Conservation (phyloP, 2,888 invertebrate genomes). For the Dicranocentrus wangi region DNA sequence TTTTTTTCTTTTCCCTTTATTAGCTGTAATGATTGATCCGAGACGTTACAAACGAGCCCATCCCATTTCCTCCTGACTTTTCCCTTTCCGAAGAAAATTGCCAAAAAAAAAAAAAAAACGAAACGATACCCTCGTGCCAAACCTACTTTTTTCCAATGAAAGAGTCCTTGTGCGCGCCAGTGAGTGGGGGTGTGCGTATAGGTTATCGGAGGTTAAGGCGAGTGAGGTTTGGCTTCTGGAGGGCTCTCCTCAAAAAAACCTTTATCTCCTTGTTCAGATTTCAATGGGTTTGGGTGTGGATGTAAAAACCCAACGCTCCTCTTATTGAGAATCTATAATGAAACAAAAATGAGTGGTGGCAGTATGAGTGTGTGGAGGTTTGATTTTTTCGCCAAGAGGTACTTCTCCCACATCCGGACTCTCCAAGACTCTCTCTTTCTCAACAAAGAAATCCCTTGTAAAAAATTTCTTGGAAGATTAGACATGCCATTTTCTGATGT, state of each 20-base stretch:
- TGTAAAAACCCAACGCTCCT: conserved; percentile 39
- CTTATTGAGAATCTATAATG: not conserved
- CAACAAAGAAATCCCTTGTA: conserved; percentile 33
- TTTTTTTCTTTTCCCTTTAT: conserved; percentile 18
- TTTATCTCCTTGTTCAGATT: conserved; percentile 43
- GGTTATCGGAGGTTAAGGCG: conserved; percentile 51
- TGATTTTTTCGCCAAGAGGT: conserved; percentile 32
- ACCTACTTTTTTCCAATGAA: conserved; percentile 54
- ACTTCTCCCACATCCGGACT: conserved; percentile 43
- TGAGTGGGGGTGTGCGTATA: conserved; percentile 43
- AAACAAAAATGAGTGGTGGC: conserved; percentile 14
- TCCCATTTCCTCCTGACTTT: conserved; percentile 52
- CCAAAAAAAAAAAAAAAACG: no score
- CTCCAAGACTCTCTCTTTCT: not conserved
- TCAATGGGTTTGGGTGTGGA: conserved; percentile 45
- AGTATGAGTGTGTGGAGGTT: conserved; percentile 8
- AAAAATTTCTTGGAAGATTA: conserved; percentile 42
- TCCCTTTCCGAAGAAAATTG: conserved; percentile 20
- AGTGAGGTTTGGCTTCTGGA: conserved; percentile 56
- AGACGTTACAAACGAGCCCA: conserved; percentile 40
- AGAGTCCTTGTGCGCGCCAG: not conserved
- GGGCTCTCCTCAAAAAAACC: conserved; percentile 43
- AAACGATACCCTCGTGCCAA: conserved; percentile 57
- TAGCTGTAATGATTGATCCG: conserved; percentile 51
- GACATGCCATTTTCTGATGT: conserved; percentile 25